These are phyloP conservation scores for Gymnogyps californianus DNA, from an alignment of 2,113 vertebrate species.

Conservation along the genomic window DNA sequence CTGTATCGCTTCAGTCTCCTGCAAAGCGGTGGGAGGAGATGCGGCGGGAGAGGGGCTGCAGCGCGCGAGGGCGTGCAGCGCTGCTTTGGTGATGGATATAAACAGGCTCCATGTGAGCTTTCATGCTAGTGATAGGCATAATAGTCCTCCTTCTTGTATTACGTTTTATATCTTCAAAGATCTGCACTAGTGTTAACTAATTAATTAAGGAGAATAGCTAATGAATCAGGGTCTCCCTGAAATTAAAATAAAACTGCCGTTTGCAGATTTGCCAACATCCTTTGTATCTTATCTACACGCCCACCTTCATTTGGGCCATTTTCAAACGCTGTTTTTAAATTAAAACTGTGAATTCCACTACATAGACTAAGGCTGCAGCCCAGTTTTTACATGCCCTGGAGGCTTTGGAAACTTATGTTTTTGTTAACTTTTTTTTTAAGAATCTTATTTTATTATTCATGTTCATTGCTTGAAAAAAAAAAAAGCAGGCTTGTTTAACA, in stretches of 20 bases:
- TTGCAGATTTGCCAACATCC: neutral
- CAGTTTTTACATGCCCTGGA: neutral
- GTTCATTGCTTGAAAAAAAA: neutral
- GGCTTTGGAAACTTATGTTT: neutral
- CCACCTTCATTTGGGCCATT: neutral
- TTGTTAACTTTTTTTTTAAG: neutral
- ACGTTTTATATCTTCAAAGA: neutral
- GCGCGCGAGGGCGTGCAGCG: neutral
- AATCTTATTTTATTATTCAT: conserved; percentile 48
- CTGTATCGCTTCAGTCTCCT: neutral
- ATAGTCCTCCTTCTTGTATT: neutral
- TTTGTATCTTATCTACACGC: neutral
- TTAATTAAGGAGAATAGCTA: conserved; percentile 1
- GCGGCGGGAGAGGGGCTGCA: neutral
- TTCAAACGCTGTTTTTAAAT: neutral
- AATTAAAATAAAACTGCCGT: neutral
- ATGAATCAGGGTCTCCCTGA: neutral
- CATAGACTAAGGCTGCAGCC: neutral
- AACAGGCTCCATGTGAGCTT: neutral
- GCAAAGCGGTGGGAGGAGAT: neutral
- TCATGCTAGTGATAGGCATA: too few relatives aligned
- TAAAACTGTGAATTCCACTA: neutral
- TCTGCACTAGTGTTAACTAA: neutral
- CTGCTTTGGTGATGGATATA: neutral
- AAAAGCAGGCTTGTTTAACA: neutral